Base-by-base conservation (phyloP, 64 coral and sea anemone genomes). In the Acropora tenuis region DNA sequence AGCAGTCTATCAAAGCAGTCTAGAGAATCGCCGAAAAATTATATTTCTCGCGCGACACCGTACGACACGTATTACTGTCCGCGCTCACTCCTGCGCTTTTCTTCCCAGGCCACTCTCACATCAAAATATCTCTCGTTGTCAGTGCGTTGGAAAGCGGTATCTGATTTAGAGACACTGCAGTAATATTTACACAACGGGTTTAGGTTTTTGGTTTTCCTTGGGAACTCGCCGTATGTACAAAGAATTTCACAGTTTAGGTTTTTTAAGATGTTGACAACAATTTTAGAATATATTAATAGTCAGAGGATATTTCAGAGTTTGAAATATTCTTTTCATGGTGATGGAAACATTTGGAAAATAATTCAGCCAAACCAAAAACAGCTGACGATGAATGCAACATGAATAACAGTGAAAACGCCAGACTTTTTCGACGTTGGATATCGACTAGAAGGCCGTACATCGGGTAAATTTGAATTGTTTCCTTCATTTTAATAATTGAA, bases 381-480 rank as follows among this genome's bases (percentile, higher is more conserved):
- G 41, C 41, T 46, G 41, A 67, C 80, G 2, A 71, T 72, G 82
- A 85, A 69, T 45, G 3, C 17, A 60, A 10, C 63, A 85, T 85
- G 82, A 85, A 85, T 46, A 19, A 68, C 43, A 44, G 63, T 8
- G 17, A 85, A 11, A 44, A 85, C 3, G 60, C 9, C 68, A 60
- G 65, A 71, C 63, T 71, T 72, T 47, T 85, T 50, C 44, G 11
- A 1, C 75, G 12, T 41, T 85, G 82, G 82, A 11, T 85, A n/a
- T 85, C 82, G 17, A 30, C 82, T 20, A 49, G 17, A 7, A 85
- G 72, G 43, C 47, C 82, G 1, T 85, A 85, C 65, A 72, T 85
- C 65, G 82, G 82, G 82, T 85, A 85, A 63, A 49, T 43, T 17
- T 65, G 8, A 10, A 63, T 82, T 30, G 13, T 11, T 30, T 48